Percentiles rank a stretch among this genome's conserved stretches.
Evolutionary conservation across 2,888 invertebrate species (phyloP).

Genomic region (Drosophila dives): DNA sequence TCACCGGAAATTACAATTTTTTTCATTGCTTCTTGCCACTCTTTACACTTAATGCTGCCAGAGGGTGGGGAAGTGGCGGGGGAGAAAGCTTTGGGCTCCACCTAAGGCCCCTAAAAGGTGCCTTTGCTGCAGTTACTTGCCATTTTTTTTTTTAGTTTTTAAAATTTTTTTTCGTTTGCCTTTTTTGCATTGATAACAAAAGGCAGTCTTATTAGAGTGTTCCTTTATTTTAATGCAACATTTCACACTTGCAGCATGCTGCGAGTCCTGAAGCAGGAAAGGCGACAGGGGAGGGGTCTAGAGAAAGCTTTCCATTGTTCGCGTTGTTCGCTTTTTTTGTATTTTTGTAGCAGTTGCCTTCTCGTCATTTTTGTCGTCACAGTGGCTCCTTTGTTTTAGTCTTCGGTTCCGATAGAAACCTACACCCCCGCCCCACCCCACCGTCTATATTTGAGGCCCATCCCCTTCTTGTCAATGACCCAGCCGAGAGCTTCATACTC

Average conservation of each 20-base stretch:
- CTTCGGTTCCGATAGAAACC: constrained; percentile 18
- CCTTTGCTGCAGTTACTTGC: constrained; percentile 34
- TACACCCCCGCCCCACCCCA: background rate
- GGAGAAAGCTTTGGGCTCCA: background rate
- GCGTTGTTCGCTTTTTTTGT: constrained; percentile 42
- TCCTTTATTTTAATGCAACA: constrained; percentile 78
- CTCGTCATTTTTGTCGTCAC: constrained; percentile 35
- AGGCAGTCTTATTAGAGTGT: constrained; percentile 76
- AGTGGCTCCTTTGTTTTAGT: constrained; percentile 62
- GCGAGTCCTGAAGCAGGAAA: background rate
- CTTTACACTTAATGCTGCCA: constrained; percentile 1
- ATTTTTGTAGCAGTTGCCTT: constrained; percentile 31
- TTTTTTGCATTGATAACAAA: constrained; percentile 67
- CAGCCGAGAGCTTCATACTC: constrained; percentile 42
- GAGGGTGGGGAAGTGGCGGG: background rate
- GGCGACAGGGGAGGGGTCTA: background rate
- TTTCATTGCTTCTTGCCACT: constrained; percentile 3
- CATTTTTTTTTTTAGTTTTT: constrained; percentile 18
- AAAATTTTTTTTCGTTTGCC: constrained; percentile 26
- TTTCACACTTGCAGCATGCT: constrained; percentile 54
- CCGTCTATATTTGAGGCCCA: background rate
- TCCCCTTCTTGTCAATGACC: constrained; percentile 26
- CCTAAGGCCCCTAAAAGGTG: constrained; percentile 22
- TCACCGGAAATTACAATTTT: constrained; percentile 58
- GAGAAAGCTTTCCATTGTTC: constrained; percentile 27